These are phyloP conservation scores for Carposina sasakii DNA, from an alignment of 1,140 invertebrate genomes.

Conservation along the genomic window DNA sequence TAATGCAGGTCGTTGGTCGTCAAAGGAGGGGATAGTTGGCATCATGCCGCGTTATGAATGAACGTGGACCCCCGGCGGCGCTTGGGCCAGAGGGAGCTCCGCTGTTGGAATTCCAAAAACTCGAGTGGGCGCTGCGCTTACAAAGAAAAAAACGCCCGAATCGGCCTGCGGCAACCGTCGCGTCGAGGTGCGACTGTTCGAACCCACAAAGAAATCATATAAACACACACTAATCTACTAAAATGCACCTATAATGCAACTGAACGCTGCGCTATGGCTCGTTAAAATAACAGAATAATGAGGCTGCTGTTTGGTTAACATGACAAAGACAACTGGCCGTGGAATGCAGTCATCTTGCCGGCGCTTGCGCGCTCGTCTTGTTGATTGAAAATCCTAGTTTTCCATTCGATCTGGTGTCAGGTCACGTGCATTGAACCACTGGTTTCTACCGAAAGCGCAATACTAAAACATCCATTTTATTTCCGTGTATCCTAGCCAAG, in stretches of 20 bases:
- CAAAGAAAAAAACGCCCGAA: slow-evolving; percentile 45
- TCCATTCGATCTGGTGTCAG: slow-evolving; percentile 48
- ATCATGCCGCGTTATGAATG: slow-evolving; percentile 59
- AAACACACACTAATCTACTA: slow-evolving; percentile 16
- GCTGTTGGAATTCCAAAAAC: slow-evolving; percentile 60
- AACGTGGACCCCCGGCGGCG: slow-evolving; percentile 44
- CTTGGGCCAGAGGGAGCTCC: slow-evolving; percentile 20
- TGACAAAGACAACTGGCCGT: slow-evolving; percentile 40
- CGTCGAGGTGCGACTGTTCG: slow-evolving; percentile 22
- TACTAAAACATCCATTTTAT: too few relatives aligned
- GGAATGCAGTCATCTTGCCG: slow-evolving; percentile 51
- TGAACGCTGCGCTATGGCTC: slow-evolving; percentile 37
- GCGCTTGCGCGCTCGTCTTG: slow-evolving; percentile 24
- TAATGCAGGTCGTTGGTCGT: slow-evolving; percentile 18
- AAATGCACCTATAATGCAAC: slow-evolving; percentile 1
- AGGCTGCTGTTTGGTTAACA: slow-evolving; percentile 56
- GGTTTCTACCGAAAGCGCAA: too few relatives aligned
- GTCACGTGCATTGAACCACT: slow-evolving; percentile 36
- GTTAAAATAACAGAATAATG: slow-evolving; percentile 66
- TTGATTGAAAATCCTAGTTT: slow-evolving; percentile 39
- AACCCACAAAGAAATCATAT: slow-evolving; percentile 7
- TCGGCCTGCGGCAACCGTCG: slow-evolving; percentile 38
- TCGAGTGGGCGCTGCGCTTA: slow-evolving; percentile 50
- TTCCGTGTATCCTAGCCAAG: too few relatives aligned
- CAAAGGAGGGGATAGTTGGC: slow-evolving; percentile 22